Evolutionary conservation across 2,113 vertebrate species (phyloP).

Genomic region (Acinonyx jubatus): DNA sequence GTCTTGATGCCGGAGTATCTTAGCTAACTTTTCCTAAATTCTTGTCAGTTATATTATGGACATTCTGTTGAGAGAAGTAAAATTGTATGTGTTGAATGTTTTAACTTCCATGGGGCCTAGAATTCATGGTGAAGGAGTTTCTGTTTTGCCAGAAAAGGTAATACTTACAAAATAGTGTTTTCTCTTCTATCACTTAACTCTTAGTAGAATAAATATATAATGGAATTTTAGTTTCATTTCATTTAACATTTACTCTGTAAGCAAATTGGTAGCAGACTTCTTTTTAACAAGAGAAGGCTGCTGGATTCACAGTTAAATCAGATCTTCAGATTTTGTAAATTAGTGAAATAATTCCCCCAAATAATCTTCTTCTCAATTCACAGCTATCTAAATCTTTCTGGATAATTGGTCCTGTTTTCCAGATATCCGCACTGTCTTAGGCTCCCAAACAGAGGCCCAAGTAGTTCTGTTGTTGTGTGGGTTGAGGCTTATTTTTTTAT

Average conservation of each 20-base stretch:
- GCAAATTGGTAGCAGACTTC: neutral
- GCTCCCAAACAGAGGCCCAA: neutral
- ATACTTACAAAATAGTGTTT: neutral
- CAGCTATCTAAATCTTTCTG: neutral
- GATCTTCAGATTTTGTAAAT: neutral
- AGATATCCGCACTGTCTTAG: neutral
- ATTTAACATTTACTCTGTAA: slow-evolving; percentile 5
- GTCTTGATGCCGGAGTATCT: neutral
- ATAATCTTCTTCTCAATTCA: neutral
- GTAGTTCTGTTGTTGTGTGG: neutral
- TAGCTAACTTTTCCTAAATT: slow-evolving; percentile 67
- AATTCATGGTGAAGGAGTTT: slow-evolving; percentile 52
- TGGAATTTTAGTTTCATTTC: slow-evolving; percentile 26
- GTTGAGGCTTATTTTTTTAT: slow-evolving; percentile 24
- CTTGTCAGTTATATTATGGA: slow-evolving; percentile 59
- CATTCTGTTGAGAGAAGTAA: slow-evolving; percentile 68
- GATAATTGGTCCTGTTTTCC: neutral
- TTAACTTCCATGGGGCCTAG: slow-evolving; percentile 44
- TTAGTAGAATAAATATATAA: neutral
- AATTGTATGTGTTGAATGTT: slow-evolving; percentile 27
- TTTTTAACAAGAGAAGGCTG: neutral
- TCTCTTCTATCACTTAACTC: neutral
- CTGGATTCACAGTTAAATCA: neutral
- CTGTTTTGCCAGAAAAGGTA: slow-evolving; percentile 52
- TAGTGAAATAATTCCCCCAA: neutral